Conservation (phyloP, 2,888 invertebrate species). For the Conus canariensis region DNA sequence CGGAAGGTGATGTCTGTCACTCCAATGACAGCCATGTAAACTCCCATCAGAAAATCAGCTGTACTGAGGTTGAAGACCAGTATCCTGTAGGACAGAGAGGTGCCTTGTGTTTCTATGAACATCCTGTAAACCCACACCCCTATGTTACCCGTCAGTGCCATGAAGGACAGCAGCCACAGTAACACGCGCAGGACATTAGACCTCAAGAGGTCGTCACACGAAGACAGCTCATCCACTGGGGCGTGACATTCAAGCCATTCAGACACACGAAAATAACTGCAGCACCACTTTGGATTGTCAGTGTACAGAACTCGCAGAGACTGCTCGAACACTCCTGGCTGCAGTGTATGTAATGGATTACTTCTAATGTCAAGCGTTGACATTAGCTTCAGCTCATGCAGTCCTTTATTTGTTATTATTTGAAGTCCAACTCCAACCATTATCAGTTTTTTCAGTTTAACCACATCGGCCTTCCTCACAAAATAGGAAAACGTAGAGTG, state of each 20-base stretch:
- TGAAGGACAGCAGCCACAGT: constrained; percentile 10
- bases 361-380: not conserved
- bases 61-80: constrained; percentile 44
- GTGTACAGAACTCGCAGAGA: not conserved
- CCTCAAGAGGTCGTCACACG: constrained; percentile 31
- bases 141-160: constrained; percentile 28
- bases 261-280: not conserved
- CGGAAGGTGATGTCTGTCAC: constrained; percentile 57
- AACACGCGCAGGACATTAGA: constrained; percentile 8
- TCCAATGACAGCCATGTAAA: constrained; percentile 59
- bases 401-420: not conserved
- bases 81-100: constrained; percentile 4
- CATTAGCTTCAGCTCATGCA: not conserved
- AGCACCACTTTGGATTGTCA: constrained; percentile 32
- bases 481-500: not conserved
- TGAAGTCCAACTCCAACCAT: not conserved
- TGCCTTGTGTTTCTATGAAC: not conserved
- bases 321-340: not conserved
- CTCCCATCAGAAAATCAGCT: constrained; percentile 56
- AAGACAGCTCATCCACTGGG: constrained; percentile 40
- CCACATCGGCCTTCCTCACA: not conserved
- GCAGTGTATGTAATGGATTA: not conserved
- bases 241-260: not conserved
- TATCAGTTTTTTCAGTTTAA: not conserved
- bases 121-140: constrained; percentile 33